A percentile compares a stretch with the other conserved stretches of the same genome.
These are phyloP conservation scores for Cetonia aurata DNA, from an alignment of 2,888 invertebrate genomes.

Conservation along the genomic window DNA sequence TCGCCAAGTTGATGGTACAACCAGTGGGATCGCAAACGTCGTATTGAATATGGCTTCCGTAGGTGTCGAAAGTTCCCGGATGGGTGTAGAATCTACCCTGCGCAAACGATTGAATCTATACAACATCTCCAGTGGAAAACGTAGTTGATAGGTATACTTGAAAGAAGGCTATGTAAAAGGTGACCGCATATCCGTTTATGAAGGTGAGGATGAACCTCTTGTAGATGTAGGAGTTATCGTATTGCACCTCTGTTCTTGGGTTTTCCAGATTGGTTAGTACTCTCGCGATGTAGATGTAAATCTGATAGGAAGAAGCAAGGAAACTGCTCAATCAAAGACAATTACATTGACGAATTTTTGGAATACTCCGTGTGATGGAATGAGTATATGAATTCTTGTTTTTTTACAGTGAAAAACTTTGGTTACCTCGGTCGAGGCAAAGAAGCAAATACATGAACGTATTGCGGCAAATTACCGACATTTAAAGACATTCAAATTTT, in stretches of 20 bases:
- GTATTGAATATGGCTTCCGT: conserved; percentile 3
- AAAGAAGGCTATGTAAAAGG: conserved; percentile 49
- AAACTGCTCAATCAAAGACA: too few species aligned
- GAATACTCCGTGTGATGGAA: not conserved
- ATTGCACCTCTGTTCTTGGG: conserved; percentile 54
- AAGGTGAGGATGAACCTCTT: conserved; percentile 48
- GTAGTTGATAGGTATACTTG: conserved; percentile 41
- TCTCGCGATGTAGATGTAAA: conserved; percentile 57
- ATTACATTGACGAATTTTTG: not conserved
- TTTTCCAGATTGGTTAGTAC: conserved; percentile 62
- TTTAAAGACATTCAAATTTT: too few species aligned
- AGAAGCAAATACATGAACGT: too few species aligned
- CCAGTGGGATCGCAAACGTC: conserved; percentile 46
- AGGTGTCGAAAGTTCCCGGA: conserved; percentile 14
- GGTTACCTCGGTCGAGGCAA: too few species aligned
- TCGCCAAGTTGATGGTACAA: conserved; percentile 41
- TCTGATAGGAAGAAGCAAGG: conserved; percentile 53
- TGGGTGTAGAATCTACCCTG: conserved; percentile 36
- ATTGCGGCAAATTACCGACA: too few species aligned
- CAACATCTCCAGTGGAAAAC: not conserved
- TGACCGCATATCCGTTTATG: conserved; percentile 47
- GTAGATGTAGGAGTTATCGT: conserved; percentile 48
- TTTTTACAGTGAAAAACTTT: too few species aligned
- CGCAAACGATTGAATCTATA: not conserved
- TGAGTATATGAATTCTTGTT: too few species aligned